Base-by-base conservation (phyloP, 2,113 vertebrate genomes). In the Meriones unguiculatus region DNA sequence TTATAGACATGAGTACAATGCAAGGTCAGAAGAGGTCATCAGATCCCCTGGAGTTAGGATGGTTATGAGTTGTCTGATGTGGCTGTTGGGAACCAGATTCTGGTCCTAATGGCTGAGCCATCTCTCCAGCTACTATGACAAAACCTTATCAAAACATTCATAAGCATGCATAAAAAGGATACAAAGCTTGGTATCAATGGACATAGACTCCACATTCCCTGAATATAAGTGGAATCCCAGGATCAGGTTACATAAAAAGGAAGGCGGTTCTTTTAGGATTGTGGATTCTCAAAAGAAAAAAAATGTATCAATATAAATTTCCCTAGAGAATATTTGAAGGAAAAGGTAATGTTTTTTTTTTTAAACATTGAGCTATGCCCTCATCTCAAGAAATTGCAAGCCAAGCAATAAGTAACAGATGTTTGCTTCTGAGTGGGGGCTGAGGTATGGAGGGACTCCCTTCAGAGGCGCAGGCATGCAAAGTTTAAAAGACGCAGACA, bases 251-350 rank as follows among this genome's bases (percentile, higher is more conserved):
- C 65, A 5, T 70, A 64, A 95, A 95, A 87, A 17, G 11, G n/a
- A 57, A 91, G 30, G 72, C 28, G 28, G 20, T 54, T 69, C 88
- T 67, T 46, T 75, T 17, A 86, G 13, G 18, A 76, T 76, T 57
- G 8, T 35, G 17, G 30, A 46, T 22, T 87, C 65, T 89, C 62
- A 57, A 50, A 72, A 78, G 69, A 46, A 77, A 73, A 77, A 73
- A 94, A 87, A 77, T 52, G 67, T 72, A 52, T 6, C 41, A 81
- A 67, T 81, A 18, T 10, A 87, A 89, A 92, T 94, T 82, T 69
- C 62, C 10, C 25, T 64, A 5, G 28, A 87, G 2, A 92, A n/a
- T 82, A 28, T 87, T 81, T 64, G 81, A 77, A 52, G 1, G 8
- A 5, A 65, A 80, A 94, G 13, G 81, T 78, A 25, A 28, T 46